Base-by-base conservation (phyloP, 2,888 invertebrate genomes). In the Eupithecia tripunctaria region DNA sequence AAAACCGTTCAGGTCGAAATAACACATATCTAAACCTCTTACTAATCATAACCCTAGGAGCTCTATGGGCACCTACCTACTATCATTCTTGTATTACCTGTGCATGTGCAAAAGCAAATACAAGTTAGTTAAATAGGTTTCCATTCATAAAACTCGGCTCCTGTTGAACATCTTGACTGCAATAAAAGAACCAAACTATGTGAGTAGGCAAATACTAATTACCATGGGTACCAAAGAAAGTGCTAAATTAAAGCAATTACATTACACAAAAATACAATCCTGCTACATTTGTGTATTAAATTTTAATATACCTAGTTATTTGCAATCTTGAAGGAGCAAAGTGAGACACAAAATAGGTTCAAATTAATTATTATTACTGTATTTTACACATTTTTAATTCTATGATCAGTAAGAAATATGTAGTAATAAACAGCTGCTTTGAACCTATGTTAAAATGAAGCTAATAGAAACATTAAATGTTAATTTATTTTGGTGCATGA, bases 1-100 rank as follows among this genome's bases (percentile, higher is more conserved):
- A 14, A 25, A 64, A 25, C 12, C 21, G 6, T 21, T 38, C 29
- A 38, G 7, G 38, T 64, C 25, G 2, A 27, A 29, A 60, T 41
- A 36, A n/a, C 21, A 4, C 21, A 1, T 25, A 63, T 0, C 21
- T 21, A 15, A 38, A 36, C 36, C 21, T 38, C 12, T 5, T 36
- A 62, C 12, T n/a, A 32, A 41, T 36, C 38, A 64, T 64, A 64
- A 64, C 64, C 64, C 38, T 64, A 64, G 36, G n/a, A 63, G 25
- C 14, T 21, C n/a, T 56, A 2, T 56, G 56, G 51, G 25, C 56
- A 21, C 21, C 51, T 47, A 47, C n/a, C 2, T 36, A 12, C 38
- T 25, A 56, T 14, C 56, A 7, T 25, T 25, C 25, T 3, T 51
- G 21, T 21, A 25, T 14, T 56, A 56, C 25, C 56, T 56, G 12